Percentiles rank a stretch among this genome's conserved stretches.
These are phyloP conservation scores for Drosophila formosana DNA, from an alignment of 2,888 invertebrate species.

Conservation along the genomic window DNA sequence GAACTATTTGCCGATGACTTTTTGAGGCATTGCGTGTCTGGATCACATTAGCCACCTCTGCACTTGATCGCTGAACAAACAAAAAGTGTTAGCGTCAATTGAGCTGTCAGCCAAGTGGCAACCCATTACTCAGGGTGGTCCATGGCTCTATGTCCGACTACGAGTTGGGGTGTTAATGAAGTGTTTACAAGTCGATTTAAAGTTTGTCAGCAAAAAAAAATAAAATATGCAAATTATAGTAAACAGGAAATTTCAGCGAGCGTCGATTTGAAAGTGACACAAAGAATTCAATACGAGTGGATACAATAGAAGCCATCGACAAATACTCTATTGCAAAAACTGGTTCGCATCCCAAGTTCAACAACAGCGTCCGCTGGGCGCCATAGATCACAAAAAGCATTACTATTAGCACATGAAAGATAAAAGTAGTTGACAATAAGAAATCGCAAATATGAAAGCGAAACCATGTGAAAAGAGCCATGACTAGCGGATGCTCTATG, in stretches of 20 bases:
- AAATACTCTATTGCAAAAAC: conserved; percentile 45
- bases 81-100: conserved; percentile 55
- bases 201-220: conserved; percentile 7
- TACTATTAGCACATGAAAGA: conserved; percentile 37
- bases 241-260: conserved; percentile 58
- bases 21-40: conserved; percentile 65
- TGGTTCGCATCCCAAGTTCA: conserved; percentile 59
- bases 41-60: conserved; percentile 52
- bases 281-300: conserved; percentile 21
- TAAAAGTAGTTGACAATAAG: conserved; percentile 48
- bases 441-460: conserved; percentile 16
- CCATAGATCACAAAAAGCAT: conserved; percentile 38
- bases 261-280: conserved; percentile 63
- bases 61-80: conserved; percentile 20
- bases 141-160: conserved; percentile 1
- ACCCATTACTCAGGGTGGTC: conserved; percentile 68
- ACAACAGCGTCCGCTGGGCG: conserved; percentile 31
- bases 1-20: conserved; percentile 64
- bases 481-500: not conserved
- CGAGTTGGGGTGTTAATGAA: conserved; percentile 42
- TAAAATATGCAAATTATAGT: conserved; percentile 56
- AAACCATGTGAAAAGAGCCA: no score
- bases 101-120: conserved; percentile 67
- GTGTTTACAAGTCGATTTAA: conserved; percentile 28
- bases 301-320: conserved; percentile 47